These are phyloP conservation scores for Beris chalybata DNA, from an alignment of 2,888 invertebrate genomes.

Conservation along the genomic window DNA sequence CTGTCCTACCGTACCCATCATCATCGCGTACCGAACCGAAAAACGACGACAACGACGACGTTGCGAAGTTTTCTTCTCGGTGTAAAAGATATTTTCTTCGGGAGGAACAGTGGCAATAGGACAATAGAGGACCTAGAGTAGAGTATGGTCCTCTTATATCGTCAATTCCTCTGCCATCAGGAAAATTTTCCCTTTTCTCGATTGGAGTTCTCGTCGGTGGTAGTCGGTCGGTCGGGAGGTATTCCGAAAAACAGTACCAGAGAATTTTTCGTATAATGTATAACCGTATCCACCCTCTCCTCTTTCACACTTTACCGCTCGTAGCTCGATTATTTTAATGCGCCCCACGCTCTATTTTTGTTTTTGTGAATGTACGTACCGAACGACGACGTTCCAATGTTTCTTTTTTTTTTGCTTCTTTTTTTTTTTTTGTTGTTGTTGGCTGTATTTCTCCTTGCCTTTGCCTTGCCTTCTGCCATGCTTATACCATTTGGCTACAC, in stretches of 20 bases:
- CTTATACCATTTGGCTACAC: constrained; percentile 5
- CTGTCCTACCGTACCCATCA: too few species aligned
- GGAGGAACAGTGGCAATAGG: too few species aligned
- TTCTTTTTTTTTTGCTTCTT: constrained; percentile 14
- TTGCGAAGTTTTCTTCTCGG: too few species aligned
- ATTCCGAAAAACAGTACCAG: constrained; percentile 40
- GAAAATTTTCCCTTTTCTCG: constrained; percentile 10
- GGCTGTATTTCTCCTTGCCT: constrained; percentile 3
- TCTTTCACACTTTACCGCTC: constrained; percentile 31
- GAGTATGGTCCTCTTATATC: too few species aligned
- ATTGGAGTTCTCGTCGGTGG: constrained; percentile 38
- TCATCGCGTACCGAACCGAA: too few species aligned
- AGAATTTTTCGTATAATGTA: constrained; percentile 34
- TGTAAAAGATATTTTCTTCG: too few species aligned
- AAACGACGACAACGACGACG: too few species aligned
- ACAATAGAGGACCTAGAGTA: too few species aligned
- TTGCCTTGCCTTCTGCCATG: constrained; percentile 5
- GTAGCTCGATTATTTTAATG: constrained; percentile 38
- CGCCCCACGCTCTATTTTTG: constrained; percentile 39
- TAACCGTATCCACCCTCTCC: constrained; percentile 36
- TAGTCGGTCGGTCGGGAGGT: too few species aligned
- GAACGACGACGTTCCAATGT: constrained; percentile 19
- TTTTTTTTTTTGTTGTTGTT: constrained; percentile 5
- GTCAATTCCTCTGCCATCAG: too few species aligned
- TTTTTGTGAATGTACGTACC: constrained; percentile 15